phyloP scores from a whole-genome alignment of 2,888 invertebrate genomes.

The Lissonota sp. region DNA sequence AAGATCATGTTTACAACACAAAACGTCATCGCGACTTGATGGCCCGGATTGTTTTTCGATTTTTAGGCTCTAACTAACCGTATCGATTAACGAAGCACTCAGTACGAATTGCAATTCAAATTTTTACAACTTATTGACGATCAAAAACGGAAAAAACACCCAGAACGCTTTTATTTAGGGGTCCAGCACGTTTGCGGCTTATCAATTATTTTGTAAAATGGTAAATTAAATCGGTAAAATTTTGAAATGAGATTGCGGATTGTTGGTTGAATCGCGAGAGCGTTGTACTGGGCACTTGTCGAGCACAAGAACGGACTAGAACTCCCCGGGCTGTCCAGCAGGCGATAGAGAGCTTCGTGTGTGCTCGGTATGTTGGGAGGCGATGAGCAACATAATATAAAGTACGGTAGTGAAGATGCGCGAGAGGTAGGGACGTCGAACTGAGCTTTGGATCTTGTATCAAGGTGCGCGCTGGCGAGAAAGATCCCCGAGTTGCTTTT shows the following conservation, averaged over 20 bases:
- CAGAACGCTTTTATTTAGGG: too few relatives aligned
- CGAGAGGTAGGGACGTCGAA: slow-evolving; percentile 33
- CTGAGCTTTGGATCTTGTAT: slow-evolving; percentile 48
- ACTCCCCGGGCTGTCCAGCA: slow-evolving; percentile 10
- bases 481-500: not conserved
- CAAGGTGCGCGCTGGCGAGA: slow-evolving; percentile 10
- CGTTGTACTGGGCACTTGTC: slow-evolving; percentile 10
- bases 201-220: too few relatives aligned
- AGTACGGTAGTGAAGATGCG: slow-evolving; percentile 41
- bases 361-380: slow-evolving; percentile 14
- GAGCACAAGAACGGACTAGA: slow-evolving; percentile 27
- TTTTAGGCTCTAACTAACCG: too few relatives aligned
- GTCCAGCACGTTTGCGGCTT: too few relatives aligned
- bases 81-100: too few relatives aligned
- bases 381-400: not conserved
- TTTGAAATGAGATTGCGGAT: not conserved
- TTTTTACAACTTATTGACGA: too few relatives aligned
- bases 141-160: too few relatives aligned
- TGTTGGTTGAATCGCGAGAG: slow-evolving; percentile 24
- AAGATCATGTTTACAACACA: too few relatives aligned
- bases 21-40: too few relatives aligned
- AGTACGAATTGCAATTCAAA: too few relatives aligned
- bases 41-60: too few relatives aligned
- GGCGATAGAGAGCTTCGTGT: slow-evolving; percentile 11
- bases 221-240: not conserved